phyloP scores from a whole-genome alignment of 1,140 invertebrate genomes.

The Zaprionus ornatus region DNA sequence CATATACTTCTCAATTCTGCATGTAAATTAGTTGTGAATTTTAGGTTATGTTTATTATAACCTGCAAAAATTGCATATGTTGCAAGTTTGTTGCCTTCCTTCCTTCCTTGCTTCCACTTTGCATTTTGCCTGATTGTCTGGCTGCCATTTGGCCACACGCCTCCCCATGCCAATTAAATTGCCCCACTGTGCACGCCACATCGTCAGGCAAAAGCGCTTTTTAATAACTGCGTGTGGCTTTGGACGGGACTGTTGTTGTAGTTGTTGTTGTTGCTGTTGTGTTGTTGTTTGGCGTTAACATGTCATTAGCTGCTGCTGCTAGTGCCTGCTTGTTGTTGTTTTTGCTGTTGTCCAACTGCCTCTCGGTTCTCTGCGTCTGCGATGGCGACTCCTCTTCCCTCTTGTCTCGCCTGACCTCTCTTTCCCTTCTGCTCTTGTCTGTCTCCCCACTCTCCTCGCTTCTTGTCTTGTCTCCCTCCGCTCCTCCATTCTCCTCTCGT shows the following conservation, averaged over 20 bases:
- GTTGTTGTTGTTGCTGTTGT: slow-evolving; percentile 8
- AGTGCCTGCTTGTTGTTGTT: slow-evolving; percentile 29
- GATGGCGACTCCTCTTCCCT: not conserved
- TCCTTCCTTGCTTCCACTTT: not conserved
- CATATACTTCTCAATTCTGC: no score
- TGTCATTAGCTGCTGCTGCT: slow-evolving; percentile 62
- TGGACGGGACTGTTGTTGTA: slow-evolving; percentile 16
- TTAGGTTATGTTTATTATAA: not conserved
- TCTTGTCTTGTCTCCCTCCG: slow-evolving; percentile 59
- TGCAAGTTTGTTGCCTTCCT: no score
- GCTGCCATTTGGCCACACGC: slow-evolving; percentile 7
- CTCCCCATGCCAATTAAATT: slow-evolving; percentile 21
- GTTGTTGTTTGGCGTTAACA: slow-evolving; percentile 65
- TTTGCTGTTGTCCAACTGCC: slow-evolving; percentile 29
- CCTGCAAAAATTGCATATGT: no score
- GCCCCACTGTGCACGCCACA: slow-evolving; percentile 59
- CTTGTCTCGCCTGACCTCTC: slow-evolving; percentile 12
- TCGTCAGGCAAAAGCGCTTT: slow-evolving; percentile 63
- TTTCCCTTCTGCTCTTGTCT: not conserved
- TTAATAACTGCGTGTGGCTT: slow-evolving; percentile 77
- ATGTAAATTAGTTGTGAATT: not conserved
- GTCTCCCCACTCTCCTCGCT: not conserved
- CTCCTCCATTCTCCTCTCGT: not conserved
- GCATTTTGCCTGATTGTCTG: slow-evolving; percentile 13
- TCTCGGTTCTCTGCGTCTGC: slow-evolving; percentile 4